Percentiles rank a stretch among this genome's conserved stretches.
These are phyloP conservation scores for Actenoides hombroni DNA, from an alignment of 2,113 vertebrate genomes.

Conservation along the genomic window DNA sequence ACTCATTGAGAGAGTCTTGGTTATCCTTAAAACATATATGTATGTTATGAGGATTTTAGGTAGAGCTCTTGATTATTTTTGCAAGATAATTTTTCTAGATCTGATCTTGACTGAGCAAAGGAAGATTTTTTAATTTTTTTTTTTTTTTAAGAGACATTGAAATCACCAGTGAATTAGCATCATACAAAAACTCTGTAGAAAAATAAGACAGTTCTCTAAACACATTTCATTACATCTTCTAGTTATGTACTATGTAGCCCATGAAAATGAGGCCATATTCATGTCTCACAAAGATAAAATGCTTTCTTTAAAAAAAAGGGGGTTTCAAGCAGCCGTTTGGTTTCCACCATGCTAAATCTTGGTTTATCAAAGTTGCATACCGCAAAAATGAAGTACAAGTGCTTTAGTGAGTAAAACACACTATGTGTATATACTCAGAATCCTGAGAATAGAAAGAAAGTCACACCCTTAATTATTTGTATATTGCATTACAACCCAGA, in stretches of 20 bases:
- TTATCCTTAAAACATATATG: neutral
- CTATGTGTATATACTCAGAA: neutral
- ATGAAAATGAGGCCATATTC: neutral
- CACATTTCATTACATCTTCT: neutral
- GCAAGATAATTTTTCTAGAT: neutral
- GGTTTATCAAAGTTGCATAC: neutral
- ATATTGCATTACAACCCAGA: neutral
- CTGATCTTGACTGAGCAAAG: neutral
- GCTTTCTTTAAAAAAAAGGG: neutral
- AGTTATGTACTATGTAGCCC: neutral
- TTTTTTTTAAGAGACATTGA: neutral
- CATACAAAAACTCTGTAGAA: neutral
- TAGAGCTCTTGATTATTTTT: neutral
- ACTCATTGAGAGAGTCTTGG: no score
- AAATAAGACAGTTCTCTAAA: neutral
- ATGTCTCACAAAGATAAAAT: neutral
- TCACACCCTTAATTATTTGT: slow-evolving; percentile 4
- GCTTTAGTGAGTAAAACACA: neutral
- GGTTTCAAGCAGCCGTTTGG: neutral
- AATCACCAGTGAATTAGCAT: neutral
- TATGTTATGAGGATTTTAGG: neutral
- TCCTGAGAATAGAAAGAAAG: neutral
- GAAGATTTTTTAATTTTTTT: neutral
- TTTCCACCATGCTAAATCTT: neutral
- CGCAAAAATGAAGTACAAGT: neutral